These are phyloP conservation scores for Lutjanus campechanus DNA, from an alignment of 2,797 vertebrate species.

Conservation along the genomic window DNA sequence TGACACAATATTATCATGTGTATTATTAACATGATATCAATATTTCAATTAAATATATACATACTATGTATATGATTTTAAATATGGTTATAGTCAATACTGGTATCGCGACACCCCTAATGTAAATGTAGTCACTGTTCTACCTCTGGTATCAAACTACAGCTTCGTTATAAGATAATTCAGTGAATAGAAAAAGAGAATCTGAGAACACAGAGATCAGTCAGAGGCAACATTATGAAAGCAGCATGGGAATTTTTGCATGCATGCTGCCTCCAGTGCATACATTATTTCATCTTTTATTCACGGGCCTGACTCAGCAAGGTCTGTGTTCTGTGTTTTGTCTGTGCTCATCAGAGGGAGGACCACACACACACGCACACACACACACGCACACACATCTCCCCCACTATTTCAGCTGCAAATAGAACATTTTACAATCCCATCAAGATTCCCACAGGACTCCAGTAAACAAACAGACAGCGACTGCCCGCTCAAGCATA, in stretches of 20 bases:
- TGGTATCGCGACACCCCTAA: no score
- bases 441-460: conserved; percentile 81
- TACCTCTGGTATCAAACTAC: not conserved
- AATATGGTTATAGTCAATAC: no score
- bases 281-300: conserved; percentile 75
- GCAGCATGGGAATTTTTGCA: conserved; percentile 41
- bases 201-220: conserved; percentile 32
- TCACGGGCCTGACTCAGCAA: conserved; percentile 68
- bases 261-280: conserved; percentile 45
- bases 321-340: conserved; percentile 48
- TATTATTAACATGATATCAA: no score
- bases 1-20: no score
- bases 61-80: no score
- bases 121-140: not conserved
- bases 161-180: conserved; percentile 27
- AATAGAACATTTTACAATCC: conserved; percentile 70
- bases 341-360: conserved; percentile 56
- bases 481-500: conserved; percentile 58
- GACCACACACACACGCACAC: conserved; percentile 54
- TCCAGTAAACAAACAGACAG: conserved; percentile 74
- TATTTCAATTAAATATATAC: no score
- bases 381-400: conserved; percentile 28
- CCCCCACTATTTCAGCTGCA: conserved; percentile 48
- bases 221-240: conserved; percentile 47
- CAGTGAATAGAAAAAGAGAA: conserved; percentile 19